A percentile compares a stretch with the other conserved stretches of the same genome.
phyloP scores from a whole-genome alignment of 23 tunicate species.

The Halocynthia roretzi region DNA sequence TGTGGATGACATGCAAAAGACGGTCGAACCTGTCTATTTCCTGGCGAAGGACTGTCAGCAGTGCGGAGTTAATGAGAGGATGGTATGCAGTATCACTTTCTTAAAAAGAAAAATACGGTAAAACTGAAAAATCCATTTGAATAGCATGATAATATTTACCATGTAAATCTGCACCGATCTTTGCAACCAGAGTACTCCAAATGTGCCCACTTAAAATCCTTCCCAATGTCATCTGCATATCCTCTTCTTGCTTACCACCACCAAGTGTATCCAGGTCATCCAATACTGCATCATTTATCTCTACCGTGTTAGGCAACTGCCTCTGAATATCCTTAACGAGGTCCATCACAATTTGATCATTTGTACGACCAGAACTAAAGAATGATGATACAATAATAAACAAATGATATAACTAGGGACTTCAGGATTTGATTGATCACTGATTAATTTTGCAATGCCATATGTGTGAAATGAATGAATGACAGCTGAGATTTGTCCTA shows the following conservation, averaged over 20 bases:
- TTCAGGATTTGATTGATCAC: neutral
- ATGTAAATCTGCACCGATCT: conserved; percentile 25
- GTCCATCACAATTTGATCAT: conserved; percentile 72
- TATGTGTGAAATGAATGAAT: no score
- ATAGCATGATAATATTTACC: conserved; percentile 11
- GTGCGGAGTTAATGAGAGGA: conserved; percentile 69
- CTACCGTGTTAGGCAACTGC: conserved; percentile 72
- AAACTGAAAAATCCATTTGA: neutral
- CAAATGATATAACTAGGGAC: neutral
- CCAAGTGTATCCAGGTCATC: conserved; percentile 30
- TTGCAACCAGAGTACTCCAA: conserved; percentile 49
- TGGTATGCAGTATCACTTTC: conserved; percentile 19
- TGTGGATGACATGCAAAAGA: conserved; percentile 40
- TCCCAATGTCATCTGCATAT: conserved; percentile 47
- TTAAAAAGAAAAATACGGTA: neutral
- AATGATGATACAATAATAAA: neutral
- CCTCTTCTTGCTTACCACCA: conserved; percentile 23
- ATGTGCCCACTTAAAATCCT: conserved; percentile 50
- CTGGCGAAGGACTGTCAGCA: conserved; percentile 76
- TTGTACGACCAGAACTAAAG: conserved; percentile 65
- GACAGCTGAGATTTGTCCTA: no score
- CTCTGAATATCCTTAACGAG: conserved; percentile 55
- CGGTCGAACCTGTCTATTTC: conserved; percentile 83
- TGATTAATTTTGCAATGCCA: neutral
- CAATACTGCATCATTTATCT: conserved; percentile 51